Percentiles rank a stretch among this genome's conserved stretches.
phyloP scores from a whole-genome alignment of 2,113 vertebrate genomes.

The Pollachius pollachius region DNA sequence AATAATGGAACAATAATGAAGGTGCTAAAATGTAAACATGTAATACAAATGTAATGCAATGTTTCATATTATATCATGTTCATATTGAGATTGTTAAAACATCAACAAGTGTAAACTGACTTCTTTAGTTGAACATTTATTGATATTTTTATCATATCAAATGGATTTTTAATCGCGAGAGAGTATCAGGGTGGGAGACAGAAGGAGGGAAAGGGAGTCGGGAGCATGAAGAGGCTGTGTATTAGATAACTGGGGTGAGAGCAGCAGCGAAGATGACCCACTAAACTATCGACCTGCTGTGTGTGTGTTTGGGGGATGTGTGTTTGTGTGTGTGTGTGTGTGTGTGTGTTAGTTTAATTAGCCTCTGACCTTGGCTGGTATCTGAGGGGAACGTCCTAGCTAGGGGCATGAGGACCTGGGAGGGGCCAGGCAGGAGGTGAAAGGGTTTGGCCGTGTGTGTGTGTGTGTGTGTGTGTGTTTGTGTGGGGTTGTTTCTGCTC shows the following conservation, averaged over 20 bases:
- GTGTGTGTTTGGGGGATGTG: constrained; percentile 12
- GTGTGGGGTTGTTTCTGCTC: constrained; percentile 26
- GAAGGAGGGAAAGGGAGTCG: background rate
- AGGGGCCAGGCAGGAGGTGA: background rate
- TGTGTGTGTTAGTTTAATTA: too few relatives aligned
- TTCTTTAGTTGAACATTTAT: too few relatives aligned
- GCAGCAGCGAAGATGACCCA: constrained; percentile 60
- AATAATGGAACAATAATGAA: too few relatives aligned
- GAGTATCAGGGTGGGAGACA: background rate
- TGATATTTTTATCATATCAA: too few relatives aligned
- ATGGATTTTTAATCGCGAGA: background rate
- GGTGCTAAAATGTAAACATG: too few relatives aligned
- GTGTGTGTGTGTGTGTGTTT: constrained; percentile 18
- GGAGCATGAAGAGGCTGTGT: constrained; percentile 10
- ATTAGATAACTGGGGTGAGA: constrained; percentile 60
- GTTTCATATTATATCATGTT: too few relatives aligned
- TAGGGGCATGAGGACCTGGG: constrained; percentile 32
- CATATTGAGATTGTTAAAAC: too few relatives aligned
- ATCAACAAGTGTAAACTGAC: too few relatives aligned
- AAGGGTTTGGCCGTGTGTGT: constrained; percentile 11
- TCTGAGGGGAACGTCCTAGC: constrained; percentile 57
- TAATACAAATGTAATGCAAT: too few relatives aligned
- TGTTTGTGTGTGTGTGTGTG: too few relatives aligned
- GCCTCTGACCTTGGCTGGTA: too few relatives aligned
- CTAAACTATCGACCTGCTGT: constrained; percentile 75